Evolutionary conservation across 2,113 vertebrate genomes (phyloP).

Genomic region (Menura novaehollandiae): DNA sequence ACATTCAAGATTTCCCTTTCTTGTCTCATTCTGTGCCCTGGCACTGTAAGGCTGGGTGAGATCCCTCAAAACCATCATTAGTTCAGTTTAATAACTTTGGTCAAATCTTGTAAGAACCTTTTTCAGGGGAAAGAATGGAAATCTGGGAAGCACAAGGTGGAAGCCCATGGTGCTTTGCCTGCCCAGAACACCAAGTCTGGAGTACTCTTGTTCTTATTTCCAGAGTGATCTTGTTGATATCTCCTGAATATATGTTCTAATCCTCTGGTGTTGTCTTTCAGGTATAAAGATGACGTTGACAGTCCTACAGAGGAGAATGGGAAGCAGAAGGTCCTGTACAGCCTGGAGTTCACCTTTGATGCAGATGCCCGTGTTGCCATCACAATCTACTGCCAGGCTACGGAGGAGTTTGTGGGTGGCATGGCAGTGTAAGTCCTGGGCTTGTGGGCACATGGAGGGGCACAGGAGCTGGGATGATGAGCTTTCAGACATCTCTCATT

Average conservation of each 20-base stretch:
- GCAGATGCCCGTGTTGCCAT: slow-evolving; percentile 94
- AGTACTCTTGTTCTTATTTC: neutral
- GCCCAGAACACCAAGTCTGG: neutral
- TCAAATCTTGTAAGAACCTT: neutral
- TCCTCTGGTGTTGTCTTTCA: slow-evolving; percentile 21
- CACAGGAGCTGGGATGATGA: neutral
- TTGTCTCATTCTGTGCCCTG: neutral
- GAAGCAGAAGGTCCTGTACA: slow-evolving; percentile 90
- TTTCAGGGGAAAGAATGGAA: neutral
- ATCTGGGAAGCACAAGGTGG: neutral
- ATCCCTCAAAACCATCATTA: neutral
- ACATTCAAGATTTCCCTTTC: neutral
- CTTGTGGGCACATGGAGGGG: neutral
- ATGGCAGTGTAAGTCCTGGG: slow-evolving; percentile 87
- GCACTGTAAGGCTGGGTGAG: neutral
- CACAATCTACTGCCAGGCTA: slow-evolving; percentile 94
- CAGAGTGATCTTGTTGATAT: neutral
- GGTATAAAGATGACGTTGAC: slow-evolving; percentile 94
- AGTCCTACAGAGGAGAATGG: slow-evolving; percentile 81
- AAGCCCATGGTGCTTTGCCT: neutral
- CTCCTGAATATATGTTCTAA: neutral
- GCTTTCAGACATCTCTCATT: neutral
- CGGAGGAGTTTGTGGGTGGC: slow-evolving; percentile 92
- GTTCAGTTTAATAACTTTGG: neutral
- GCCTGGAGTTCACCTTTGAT: slow-evolving; percentile 97